Evolutionary conservation across 1,140 invertebrate species (phyloP).

Genomic region (Drosophila busckii): DNA sequence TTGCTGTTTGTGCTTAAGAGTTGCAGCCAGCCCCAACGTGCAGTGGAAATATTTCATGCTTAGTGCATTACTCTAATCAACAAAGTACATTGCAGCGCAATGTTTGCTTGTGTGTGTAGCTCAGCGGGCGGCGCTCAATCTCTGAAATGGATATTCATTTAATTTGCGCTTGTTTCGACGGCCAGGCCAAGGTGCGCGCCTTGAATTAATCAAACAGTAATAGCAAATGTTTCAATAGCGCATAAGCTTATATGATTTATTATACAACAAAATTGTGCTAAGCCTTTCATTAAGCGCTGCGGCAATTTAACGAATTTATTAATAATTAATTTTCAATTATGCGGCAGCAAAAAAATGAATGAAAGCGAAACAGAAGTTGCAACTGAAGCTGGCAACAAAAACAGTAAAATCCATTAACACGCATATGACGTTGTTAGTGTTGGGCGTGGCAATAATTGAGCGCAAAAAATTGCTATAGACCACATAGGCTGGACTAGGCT

Average conservation of each 20-base stretch:
- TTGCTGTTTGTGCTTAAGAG: constrained; percentile 46
- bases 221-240: too few species aligned
- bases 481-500: constrained; percentile 18
- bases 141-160: constrained; percentile 56
- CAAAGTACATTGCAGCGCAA: constrained; percentile 11
- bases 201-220: too few species aligned
- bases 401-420: constrained; percentile 60
- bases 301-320: constrained; percentile 72
- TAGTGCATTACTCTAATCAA: constrained; percentile 72
- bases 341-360: constrained; percentile 31
- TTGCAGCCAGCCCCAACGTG: constrained; percentile 8
- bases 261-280: neutral
- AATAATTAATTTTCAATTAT: constrained; percentile 77
- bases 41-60: constrained; percentile 35
- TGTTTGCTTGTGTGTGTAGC: constrained; percentile 11
- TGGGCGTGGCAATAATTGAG: constrained; percentile 69
- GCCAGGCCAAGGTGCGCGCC: too few species aligned
- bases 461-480: constrained; percentile 51
- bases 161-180: constrained; percentile 34
- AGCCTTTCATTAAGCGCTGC: constrained; percentile 39
- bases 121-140: constrained; percentile 47
- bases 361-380: neutral
- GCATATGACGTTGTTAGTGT: constrained; percentile 46
- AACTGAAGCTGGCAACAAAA: constrained; percentile 10
- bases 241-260: too few species aligned